Conservation (phyloP, 2,888 invertebrate genomes). For the Drosophila mettleri region DNA sequence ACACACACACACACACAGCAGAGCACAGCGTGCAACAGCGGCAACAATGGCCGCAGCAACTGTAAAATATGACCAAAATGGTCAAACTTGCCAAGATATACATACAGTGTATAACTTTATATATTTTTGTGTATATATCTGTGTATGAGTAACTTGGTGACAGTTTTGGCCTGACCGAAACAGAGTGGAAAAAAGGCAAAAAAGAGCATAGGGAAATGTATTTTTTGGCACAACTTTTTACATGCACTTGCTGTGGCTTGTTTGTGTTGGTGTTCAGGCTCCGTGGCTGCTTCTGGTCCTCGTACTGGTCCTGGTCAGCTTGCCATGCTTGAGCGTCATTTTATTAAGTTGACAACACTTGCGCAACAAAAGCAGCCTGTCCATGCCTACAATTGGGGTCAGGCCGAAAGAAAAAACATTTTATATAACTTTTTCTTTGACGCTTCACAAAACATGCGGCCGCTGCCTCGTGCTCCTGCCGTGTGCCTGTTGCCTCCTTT, state of each 20-base stretch:
- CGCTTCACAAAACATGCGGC: slow-evolving; percentile 12
- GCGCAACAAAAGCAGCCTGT: slow-evolving; percentile 49
- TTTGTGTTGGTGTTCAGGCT: slow-evolving; percentile 38
- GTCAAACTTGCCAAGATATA: slow-evolving; percentile 46
- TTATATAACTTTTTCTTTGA: slow-evolving; percentile 57
- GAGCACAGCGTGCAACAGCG: slow-evolving; percentile 41
- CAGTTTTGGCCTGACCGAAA: slow-evolving; percentile 44
- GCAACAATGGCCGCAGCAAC: slow-evolving; percentile 67
- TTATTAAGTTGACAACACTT: slow-evolving; percentile 81
- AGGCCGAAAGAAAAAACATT: slow-evolving; percentile 52
- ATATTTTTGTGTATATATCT: slow-evolving; percentile 1
- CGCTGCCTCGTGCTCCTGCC: not conserved
- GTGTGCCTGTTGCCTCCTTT: slow-evolving; percentile 21
- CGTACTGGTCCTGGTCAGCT: slow-evolving; percentile 64
- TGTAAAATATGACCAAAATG: slow-evolving; percentile 75
- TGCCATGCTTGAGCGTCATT: slow-evolving; percentile 75
- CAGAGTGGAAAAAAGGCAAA: not conserved
- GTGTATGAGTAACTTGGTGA: slow-evolving; percentile 61
- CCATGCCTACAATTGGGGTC: slow-evolving; percentile 75
- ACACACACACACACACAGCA: slow-evolving; percentile 26
- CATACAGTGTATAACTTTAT: slow-evolving; percentile 1
- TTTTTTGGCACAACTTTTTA: slow-evolving; percentile 76
- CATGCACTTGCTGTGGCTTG: slow-evolving; percentile 67
- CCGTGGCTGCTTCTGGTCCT: slow-evolving; percentile 15
- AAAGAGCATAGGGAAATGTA: slow-evolving; percentile 61